Evolutionary conservation across 2,113 vertebrate species (phyloP), one percentile per base, ranked within the genome.

Genomic region (Bos indicus): DNA sequence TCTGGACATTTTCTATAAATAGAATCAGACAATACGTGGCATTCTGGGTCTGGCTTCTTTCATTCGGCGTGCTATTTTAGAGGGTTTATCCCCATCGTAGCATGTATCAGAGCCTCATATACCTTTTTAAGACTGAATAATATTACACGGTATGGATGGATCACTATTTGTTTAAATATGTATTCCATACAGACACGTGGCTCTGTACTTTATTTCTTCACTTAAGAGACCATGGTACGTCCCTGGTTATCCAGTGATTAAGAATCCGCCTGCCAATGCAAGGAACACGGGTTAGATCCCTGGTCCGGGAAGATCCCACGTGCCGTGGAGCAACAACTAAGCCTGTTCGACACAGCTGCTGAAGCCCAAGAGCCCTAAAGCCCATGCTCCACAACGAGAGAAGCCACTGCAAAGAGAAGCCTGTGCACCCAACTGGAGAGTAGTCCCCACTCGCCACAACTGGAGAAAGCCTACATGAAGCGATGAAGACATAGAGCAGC

Each of bases 211-310:
- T 13, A n/a, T 54, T 84, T 71, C 51, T 56, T 84, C 33, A 46
- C 36, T 83, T 71, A 46, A 43, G 51, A 92, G 36, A 43, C 36
- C 19, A n/a, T 71, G 64, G 17, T 36, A 21, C 1, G 8, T 21
- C 33, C 64, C 64, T 67, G 64, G 64, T 36, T 10, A 6, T 71
- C 17, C n/a, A 36, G 64, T 11, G 17, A 71, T 11, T 71, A 71
- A 71, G 19, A 36, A 71, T 6, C 64, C 0, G 1, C n/a, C n/a
- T 12, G 64, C 0, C 9, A 3, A 21, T 0, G 9, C 64, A 71
- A 36, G n/a, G 64, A 17, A 71, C 64, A 36, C 0, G 1, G 64
- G 64, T 21, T 71, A 71, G n/a, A 71, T 36, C 64, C 64, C 64
- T 21, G 17, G n/a, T 71, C n/a, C 2, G 0, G 17, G n/a, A 71